Base-by-base conservation (phyloP, 2,797 vertebrate genomes). In the Rhynchotus rufescens region DNA sequence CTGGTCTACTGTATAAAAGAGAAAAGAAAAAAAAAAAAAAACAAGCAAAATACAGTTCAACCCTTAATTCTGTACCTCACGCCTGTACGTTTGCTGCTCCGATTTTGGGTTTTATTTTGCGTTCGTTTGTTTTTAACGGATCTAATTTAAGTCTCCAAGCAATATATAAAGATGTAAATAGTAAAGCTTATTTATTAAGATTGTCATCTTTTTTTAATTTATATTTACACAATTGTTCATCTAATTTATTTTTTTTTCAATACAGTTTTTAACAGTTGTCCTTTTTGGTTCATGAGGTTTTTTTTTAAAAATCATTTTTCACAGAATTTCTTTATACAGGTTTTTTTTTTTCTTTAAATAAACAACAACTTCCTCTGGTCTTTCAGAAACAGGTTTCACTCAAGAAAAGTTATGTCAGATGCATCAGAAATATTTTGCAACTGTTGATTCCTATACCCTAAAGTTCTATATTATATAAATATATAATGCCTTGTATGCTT, bases 161-260 rank as follows among this genome's bases (percentile, higher is more conserved):
- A 98, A 98, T 98, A 98, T 98, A 98, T 98, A 98, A 99, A 99
- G 98, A 98, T 99, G 99, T 99, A 99, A 98, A 99, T 99, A 99
- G 99, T 99, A 99, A 98, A 99, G 98, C 97, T 98, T 99, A 99
- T 99, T 99, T 99, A 99, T 99, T 99, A 98, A 99, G 99, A 99
- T 99, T 98, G 98, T 99, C 99, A 99, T 99, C 98, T 98, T 99
- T 99, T 99, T 99, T 99, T 99, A 99, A 99, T 98, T 99, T 99
- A 99, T 99, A 99, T 99, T 98, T 98, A 99, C 98, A 98, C 99
- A 98, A 98, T 97, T 98, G 98, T 99, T 98, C 98, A 99, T 98
- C 98, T 99, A 99, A 99, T 98, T 99, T 99, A 99, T 99, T 99
- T 95, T 84, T 93, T 99, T 98, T 99, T 98, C 98, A 98, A 98